These are phyloP conservation scores for Grus americana DNA, from an alignment of 2,113 vertebrate genomes.

Conservation along the genomic window DNA sequence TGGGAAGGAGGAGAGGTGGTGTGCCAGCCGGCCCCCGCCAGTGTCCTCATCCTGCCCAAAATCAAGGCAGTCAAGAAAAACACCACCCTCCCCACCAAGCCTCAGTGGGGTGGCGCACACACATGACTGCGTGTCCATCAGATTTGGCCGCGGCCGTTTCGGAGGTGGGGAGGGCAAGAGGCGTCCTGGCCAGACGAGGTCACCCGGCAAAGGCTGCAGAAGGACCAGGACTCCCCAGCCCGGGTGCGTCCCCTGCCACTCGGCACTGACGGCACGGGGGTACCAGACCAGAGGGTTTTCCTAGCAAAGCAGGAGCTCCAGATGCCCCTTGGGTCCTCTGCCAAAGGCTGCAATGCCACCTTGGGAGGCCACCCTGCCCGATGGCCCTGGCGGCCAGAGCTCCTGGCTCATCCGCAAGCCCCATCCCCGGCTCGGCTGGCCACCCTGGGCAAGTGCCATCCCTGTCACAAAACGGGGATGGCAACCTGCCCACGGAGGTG, in stretches of 20 bases:
- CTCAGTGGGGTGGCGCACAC: neutral
- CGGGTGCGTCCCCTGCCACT: neutral
- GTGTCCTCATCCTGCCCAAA: neutral
- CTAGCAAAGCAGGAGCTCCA: neutral
- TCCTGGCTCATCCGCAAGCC: neutral
- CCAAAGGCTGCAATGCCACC: neutral
- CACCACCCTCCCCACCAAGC: neutral
- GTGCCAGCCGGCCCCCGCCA: neutral
- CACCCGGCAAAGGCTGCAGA: neutral
- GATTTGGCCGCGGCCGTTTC: neutral
- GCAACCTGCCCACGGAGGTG: neutral
- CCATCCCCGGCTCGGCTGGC: neutral
- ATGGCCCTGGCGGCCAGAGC: neutral
- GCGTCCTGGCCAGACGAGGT: neutral
- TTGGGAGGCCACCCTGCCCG: neutral
- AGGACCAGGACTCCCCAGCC: neutral
- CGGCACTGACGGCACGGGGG: accelerated
- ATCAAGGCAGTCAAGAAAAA: neutral
- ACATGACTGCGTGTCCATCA: neutral
- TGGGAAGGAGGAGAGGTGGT: conserved; percentile 8
- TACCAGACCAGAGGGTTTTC: neutral
- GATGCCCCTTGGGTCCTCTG: neutral
- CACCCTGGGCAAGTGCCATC: neutral
- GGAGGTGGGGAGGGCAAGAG: neutral
- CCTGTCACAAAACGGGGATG: neutral